These are phyloP conservation scores for Apoderus coryli DNA, from an alignment of 2,888 invertebrate genomes.

Conservation along the genomic window DNA sequence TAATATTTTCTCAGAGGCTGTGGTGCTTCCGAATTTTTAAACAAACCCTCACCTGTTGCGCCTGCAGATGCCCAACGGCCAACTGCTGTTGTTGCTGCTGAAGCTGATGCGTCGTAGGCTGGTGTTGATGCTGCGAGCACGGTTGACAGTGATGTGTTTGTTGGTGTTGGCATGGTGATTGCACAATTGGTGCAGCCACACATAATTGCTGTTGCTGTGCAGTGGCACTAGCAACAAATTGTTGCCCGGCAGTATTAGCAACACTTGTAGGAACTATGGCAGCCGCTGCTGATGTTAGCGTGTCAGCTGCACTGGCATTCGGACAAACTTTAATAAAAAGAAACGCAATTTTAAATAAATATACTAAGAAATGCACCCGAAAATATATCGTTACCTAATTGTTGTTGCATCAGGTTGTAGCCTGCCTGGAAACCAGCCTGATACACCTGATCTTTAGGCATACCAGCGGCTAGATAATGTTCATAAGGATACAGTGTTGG, in stretches of 20 bases:
- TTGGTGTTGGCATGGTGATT: slow-evolving; percentile 7
- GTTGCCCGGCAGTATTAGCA: slow-evolving; percentile 20
- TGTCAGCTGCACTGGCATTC: slow-evolving; percentile 24
- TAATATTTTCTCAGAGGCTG: no score
- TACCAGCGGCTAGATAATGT: slow-evolving; percentile 30
- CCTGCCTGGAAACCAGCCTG: slow-evolving; percentile 34
- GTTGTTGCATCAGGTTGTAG: slow-evolving; percentile 30
- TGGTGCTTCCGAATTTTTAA: no score
- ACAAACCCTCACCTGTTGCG: no score
- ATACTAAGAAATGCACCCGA: no score
- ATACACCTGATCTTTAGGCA: slow-evolving; percentile 28
- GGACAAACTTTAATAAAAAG: slow-evolving; percentile 21
- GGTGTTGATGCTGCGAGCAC: slow-evolving; percentile 16
- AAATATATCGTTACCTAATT: slow-evolving; percentile 27
- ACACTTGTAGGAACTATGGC: slow-evolving; percentile 25
- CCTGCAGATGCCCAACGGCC: no score
- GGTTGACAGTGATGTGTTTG: slow-evolving; percentile 14
- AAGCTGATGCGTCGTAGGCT: slow-evolving; percentile 19
- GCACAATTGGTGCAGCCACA: slow-evolving; percentile 20
- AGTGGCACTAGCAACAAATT: slow-evolving; percentile 29
- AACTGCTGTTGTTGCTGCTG: slow-evolving; percentile 17
- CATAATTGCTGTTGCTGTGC: slow-evolving; percentile 14
- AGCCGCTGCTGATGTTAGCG: slow-evolving; percentile 24
- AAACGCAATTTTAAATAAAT: no score
- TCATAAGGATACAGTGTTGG: slow-evolving; percentile 31